These are phyloP conservation scores for Oryzias celebensis DNA, from an alignment of 2,113 vertebrate species.

Conservation along the genomic window DNA sequence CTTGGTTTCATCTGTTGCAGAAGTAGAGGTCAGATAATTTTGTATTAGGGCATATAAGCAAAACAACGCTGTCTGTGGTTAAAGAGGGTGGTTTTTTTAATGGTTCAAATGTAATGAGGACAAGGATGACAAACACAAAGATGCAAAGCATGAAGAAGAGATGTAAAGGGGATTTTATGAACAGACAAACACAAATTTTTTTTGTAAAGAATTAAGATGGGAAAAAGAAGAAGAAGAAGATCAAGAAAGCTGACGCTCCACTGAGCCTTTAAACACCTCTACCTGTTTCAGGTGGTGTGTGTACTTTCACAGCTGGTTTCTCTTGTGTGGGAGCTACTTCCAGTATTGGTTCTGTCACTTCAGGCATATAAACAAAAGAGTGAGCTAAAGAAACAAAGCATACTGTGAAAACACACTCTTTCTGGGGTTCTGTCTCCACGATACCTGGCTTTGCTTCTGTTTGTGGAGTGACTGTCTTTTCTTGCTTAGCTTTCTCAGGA, in stretches of 20 bases:
- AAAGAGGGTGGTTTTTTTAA: too few relatives aligned
- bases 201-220: neutral
- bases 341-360: constrained; percentile 43
- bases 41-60: constrained; percentile 13
- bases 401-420: neutral
- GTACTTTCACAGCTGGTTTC: constrained; percentile 36
- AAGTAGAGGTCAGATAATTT: constrained; percentile 44
- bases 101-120: neutral
- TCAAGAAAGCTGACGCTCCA: constrained; percentile 1
- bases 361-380: constrained; percentile 23
- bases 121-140: neutral
- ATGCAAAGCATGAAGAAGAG: neutral
- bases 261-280: constrained; percentile 20
- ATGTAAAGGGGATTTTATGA: neutral
- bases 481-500: constrained; percentile 16
- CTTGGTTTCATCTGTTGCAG: constrained; percentile 76
- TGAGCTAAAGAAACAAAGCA: constrained; percentile 6
- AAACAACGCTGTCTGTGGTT: neutral
- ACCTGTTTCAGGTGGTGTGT: constrained; percentile 52
- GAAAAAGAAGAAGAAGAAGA: neutral
- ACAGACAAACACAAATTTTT: neutral
- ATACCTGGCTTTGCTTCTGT: constrained; percentile 61
- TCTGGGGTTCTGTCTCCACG: neutral
- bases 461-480: constrained; percentile 29
- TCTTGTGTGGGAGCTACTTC: constrained; percentile 53